Evolutionary conservation across 2,888 invertebrate species (phyloP).

Genomic region (Lysandra coridon): DNA sequence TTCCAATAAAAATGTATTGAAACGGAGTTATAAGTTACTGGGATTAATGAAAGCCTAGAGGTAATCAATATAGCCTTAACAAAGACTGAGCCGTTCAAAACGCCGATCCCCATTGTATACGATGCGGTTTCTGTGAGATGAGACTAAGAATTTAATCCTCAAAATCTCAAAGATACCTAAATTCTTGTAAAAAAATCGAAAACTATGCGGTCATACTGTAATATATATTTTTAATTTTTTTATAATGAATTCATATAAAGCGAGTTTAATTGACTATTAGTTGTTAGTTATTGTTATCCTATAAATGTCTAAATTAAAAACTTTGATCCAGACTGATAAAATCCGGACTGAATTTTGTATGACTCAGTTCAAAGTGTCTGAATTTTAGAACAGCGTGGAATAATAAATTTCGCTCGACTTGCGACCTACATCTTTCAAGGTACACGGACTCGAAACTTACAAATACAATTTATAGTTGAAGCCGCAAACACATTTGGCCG

Average conservation of each 20-base stretch:
- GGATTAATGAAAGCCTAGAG: constrained; percentile 33
- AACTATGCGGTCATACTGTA: too few species aligned
- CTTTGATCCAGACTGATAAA: not conserved
- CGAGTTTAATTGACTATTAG: too few species aligned
- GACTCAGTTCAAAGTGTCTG: not conserved
- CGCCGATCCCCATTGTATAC: constrained; percentile 44
- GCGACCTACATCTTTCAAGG: constrained; percentile 29
- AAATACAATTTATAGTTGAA: constrained; percentile 39
- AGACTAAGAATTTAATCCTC: constrained; percentile 28
- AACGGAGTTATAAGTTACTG: not conserved
- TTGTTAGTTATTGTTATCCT: too few species aligned
- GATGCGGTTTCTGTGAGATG: constrained; percentile 25
- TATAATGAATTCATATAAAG: too few species aligned
- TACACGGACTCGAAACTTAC: constrained; percentile 17
- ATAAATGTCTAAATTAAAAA: not conserved
- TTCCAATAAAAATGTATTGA: not conserved
- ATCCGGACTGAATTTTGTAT: not conserved
- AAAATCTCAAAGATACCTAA: not conserved
- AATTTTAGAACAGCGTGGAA: constrained; percentile 5
- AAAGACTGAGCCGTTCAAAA: constrained; percentile 58
- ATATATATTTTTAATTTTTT: too few species aligned
- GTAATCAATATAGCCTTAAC: constrained; percentile 45
- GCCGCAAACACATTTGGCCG: constrained; percentile 64
- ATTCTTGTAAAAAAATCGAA: not conserved
- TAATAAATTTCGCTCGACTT: constrained; percentile 19